Evolutionary conservation across 1,140 invertebrate genomes (phyloP).

Genomic region (Parasteatoda tepidariorum): DNA sequence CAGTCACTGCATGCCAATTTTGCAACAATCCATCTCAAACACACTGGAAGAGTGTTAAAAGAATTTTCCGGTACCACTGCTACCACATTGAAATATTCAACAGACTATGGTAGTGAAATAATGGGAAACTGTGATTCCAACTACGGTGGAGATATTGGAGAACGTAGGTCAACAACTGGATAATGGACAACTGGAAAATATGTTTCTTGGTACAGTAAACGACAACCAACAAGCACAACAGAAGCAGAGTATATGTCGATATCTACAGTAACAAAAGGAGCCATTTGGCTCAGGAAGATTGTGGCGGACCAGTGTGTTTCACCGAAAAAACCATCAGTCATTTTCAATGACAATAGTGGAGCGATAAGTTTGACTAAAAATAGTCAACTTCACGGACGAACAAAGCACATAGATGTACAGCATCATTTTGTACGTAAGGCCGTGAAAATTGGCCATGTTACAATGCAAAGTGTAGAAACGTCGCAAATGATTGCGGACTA

Average conservation of each 20-base stretch:
- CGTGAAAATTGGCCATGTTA: slow-evolving; percentile 65
- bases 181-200: slow-evolving; percentile 63
- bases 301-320: not conserved
- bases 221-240: slow-evolving; percentile 48
- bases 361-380: slow-evolving; percentile 63
- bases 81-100: not conserved
- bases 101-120: not conserved
- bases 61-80: slow-evolving; percentile 67
- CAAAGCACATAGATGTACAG: slow-evolving; percentile 64
- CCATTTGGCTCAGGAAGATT: slow-evolving; percentile 66
- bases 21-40: slow-evolving; percentile 65
- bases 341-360: slow-evolving; percentile 64
- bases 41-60: slow-evolving; percentile 69
- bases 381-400: slow-evolving; percentile 57
- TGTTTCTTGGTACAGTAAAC: slow-evolving; percentile 61
- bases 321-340: not conserved
- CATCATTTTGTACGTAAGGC: slow-evolving; percentile 67
- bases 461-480: slow-evolving; percentile 16
- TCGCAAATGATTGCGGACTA: slow-evolving; percentile 3
- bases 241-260: slow-evolving; percentile 66
- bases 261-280: slow-evolving; percentile 67
- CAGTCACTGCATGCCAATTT: slow-evolving; percentile 70
- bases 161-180: slow-evolving; percentile 66
- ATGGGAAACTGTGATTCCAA: slow-evolving; percentile 67
- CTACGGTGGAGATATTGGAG: slow-evolving; percentile 65